Base-by-base conservation (phyloP, 2,797 vertebrate species). In the Sparus aurata region DNA sequence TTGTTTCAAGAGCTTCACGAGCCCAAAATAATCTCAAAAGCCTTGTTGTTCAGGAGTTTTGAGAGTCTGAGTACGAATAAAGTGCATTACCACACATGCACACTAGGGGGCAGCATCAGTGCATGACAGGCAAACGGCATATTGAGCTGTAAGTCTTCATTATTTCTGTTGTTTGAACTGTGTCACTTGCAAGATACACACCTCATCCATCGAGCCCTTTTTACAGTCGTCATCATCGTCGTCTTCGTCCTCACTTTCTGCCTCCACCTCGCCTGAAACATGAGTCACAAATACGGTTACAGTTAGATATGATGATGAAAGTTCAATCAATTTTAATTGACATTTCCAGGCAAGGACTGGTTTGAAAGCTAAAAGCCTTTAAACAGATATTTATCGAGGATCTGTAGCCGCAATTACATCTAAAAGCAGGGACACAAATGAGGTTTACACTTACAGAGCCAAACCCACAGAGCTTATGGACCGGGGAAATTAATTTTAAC, bases 201-300 rank as follows among this genome's bases (percentile, higher is more conserved):
- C 98, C 96, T 99, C 98, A 74, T 99, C 98, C 95, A 97, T 98
- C 5, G 96, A 99, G 63, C 97, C 97, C 85, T 99, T 99, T 93
- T 99, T 99, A 94, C 97, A 97, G 85, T 99, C 95, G 0, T 96
- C 98, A 23, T 99, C 98, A 4, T 99, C 97, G 0, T 99, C 96
- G 1, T 99, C 97, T 0, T 98, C 98, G 0, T 98, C 97, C 5
- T 99, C 98, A 2, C 98, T 99, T 63, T 99, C 98, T 0, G 97
- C 96, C 10, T 99, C 98, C 46, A 96, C 97, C 85, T 99, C 98
- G 47, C 97, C 98, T 99, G 91, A 54, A 90, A 69, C 23, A 89
- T 12, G 27, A 66, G 64, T 30, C 34, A 63, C 30, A 69, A n/a
- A 53, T 41, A 50, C 3, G 8, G 47, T 45, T 16, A 53, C 30